Evolutionary conservation across 2,888 invertebrate genomes (phyloP).

Genomic region (Cataglyphis cursor): DNA sequence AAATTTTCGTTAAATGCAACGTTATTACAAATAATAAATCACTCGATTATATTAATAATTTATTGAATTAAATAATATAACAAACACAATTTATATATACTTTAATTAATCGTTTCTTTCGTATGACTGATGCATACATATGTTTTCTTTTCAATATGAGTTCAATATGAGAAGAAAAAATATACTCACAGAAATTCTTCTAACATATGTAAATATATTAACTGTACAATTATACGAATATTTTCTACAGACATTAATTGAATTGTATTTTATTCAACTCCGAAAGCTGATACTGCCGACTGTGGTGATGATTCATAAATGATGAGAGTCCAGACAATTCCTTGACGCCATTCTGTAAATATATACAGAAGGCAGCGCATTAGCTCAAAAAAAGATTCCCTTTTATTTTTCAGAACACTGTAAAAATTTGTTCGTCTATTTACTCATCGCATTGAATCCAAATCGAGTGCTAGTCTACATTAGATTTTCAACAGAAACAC

Average conservation of each 20-base stretch:
- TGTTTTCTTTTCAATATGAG: background rate
- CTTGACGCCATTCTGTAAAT: conserved; percentile 68
- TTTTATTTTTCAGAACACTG: conserved; percentile 14
- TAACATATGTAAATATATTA: conserved; percentile 18
- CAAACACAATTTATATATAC: background rate
- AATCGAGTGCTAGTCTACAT: conserved; percentile 47
- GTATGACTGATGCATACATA: background rate
- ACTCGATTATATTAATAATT: conserved; percentile 18
- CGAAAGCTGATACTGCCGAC: conserved; percentile 38
- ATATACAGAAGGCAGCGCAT: conserved; percentile 63
- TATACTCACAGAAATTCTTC: conserved; percentile 38
- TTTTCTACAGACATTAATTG: conserved; percentile 20
- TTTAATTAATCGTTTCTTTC: background rate
- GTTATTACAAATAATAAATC: background rate
- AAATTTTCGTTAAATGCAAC: background rate
- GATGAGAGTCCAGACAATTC: conserved; percentile 53
- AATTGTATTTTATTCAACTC: conserved; percentile 43
- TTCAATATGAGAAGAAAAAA: conserved; percentile 19
- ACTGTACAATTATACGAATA: conserved; percentile 14
- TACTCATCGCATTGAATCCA: conserved; percentile 45
- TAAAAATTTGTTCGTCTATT: conserved; percentile 38
- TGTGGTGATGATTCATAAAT: conserved; percentile 46
- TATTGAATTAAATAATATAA: conserved; percentile 22
- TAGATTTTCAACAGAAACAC: conserved; percentile 27
- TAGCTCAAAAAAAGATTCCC: conserved; percentile 51